Conservation (phyloP, 1,140 invertebrate species). For the Drosophila virilis region DNA sequence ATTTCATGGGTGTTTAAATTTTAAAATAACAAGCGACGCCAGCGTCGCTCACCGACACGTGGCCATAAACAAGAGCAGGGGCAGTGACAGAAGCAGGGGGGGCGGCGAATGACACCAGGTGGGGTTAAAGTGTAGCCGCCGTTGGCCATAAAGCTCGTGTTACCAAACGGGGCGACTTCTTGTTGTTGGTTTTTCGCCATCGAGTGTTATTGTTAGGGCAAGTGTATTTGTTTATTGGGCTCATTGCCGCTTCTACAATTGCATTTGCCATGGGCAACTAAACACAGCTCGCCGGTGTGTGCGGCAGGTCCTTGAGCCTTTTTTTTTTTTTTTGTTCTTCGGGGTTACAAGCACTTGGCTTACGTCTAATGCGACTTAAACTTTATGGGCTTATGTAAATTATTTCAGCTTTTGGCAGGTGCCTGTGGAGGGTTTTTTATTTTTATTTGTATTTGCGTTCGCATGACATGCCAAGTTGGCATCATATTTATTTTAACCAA, state of each 20-base stretch:
- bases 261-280: constrained; percentile 79
- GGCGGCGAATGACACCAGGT: constrained; percentile 36
- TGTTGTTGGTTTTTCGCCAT: constrained; percentile 47
- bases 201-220: constrained; percentile 45
- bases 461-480: constrained; percentile 26
- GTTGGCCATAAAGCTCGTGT: constrained; percentile 53
- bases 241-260: constrained; percentile 74
- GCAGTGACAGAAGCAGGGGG: not conserved
- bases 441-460: constrained; percentile 3
- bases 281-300: constrained; percentile 29
- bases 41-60: constrained; percentile 63
- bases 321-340: constrained; percentile 4
- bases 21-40: constrained; percentile 79
- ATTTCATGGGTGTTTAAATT: constrained; percentile 82
- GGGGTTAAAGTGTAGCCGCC: constrained; percentile 59
- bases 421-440: constrained; percentile 3
- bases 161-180: constrained; percentile 42
- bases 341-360: constrained; percentile 60
- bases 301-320: constrained; percentile 17
- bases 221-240: constrained; percentile 79
- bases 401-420: constrained; percentile 39
- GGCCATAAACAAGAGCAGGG: constrained; percentile 33
- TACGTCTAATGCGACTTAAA: constrained; percentile 72
- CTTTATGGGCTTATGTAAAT: constrained; percentile 79
- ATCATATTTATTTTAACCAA: constrained; percentile 36